Evolutionary conservation across 2,113 vertebrate species (phyloP), one percentile per base, ranked within the genome.

Genomic region (Cygnus atratus): DNA sequence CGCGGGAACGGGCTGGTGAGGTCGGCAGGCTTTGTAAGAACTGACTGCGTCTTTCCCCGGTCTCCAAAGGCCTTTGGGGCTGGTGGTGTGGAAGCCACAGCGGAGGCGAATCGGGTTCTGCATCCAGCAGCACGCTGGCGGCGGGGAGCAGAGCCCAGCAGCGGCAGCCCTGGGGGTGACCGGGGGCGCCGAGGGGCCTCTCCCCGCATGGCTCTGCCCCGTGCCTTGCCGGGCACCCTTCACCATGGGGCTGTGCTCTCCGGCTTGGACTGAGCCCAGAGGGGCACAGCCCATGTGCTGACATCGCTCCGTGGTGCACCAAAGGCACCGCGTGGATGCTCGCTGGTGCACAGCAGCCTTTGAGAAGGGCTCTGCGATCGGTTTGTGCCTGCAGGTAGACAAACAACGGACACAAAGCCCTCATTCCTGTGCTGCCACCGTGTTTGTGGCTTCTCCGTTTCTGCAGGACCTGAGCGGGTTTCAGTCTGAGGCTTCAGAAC

Each of bases 1-100:
- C 0, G 0, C 22, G 63, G 63, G 54, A 77, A 35, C 8, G 10
- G 44, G 44, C 9, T 0, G 17, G 31, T 26, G 20, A 7, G 84
- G 73, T 61, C 55, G 37, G 12, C 15, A 41, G 43, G 35, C 9
- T 54, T 55, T 76, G 26, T 61, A 16, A n/a, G 65, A 63, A 10
- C 1, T 25, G 41, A 2, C 41, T 12, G 18, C 19, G 25, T 41
- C 25, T 24, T 57, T 22, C 39, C 48, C 48, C 63, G 2, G 8
- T 41, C 24, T 29, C n/a, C 31, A 25, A 17, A 50, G 24, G 58
- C 50, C 41, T 73, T 48, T 41, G 19, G 41, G 19, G 50, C 10
- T 13, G 73, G 44, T 31, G 31, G 37, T 37, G 44, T 54, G 37
- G 55, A 31, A 52, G 2, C 10, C 20, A 6, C 54, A 25, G 55